Percentiles rank a stretch among this genome's conserved stretches.
phyloP scores from a whole-genome alignment of 2,888 invertebrate species.

The Temnothorax ravouxi region DNA sequence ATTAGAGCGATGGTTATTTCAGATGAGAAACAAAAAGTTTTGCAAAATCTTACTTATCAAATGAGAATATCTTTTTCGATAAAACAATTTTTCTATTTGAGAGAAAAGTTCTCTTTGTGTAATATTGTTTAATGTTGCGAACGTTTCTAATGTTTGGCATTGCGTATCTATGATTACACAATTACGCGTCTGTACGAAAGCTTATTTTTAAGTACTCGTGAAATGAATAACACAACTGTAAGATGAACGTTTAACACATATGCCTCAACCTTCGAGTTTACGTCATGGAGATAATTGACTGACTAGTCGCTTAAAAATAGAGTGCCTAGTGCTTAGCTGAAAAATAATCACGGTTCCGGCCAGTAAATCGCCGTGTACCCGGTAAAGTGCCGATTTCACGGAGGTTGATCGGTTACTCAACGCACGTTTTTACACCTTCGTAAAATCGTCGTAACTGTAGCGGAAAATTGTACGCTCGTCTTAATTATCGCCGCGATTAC shows the following conservation, averaged over 20 bases:
- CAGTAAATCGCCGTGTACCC: constrained; percentile 21
- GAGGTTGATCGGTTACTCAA: constrained; percentile 57
- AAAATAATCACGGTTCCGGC: constrained; percentile 50
- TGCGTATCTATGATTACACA: background rate
- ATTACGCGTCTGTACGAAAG: background rate
- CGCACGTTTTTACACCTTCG: constrained; percentile 16
- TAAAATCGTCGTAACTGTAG: constrained; percentile 43
- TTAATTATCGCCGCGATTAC: constrained; percentile 8
- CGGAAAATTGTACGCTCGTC: constrained; percentile 39
- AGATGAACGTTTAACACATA: background rate
- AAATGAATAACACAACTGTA: background rate
- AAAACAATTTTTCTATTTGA: background rate
- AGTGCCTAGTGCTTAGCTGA: background rate
- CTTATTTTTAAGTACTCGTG: constrained; percentile 6
- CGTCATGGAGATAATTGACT: constrained; percentile 31
- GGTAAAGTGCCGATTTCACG: constrained; percentile 58
- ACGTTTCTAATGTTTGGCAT: background rate
- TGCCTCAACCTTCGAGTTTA: constrained; percentile 5
- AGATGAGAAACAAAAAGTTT: background rate
- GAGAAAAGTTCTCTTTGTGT: background rate
- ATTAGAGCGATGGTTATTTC: background rate
- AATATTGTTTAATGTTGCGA: background rate
- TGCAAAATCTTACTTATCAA: background rate
- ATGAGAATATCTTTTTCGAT: background rate
- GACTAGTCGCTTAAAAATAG: constrained; percentile 18